phyloP scores from a whole-genome alignment of 2,797 vertebrate species.

The Enteromius paludinosus region DNA sequence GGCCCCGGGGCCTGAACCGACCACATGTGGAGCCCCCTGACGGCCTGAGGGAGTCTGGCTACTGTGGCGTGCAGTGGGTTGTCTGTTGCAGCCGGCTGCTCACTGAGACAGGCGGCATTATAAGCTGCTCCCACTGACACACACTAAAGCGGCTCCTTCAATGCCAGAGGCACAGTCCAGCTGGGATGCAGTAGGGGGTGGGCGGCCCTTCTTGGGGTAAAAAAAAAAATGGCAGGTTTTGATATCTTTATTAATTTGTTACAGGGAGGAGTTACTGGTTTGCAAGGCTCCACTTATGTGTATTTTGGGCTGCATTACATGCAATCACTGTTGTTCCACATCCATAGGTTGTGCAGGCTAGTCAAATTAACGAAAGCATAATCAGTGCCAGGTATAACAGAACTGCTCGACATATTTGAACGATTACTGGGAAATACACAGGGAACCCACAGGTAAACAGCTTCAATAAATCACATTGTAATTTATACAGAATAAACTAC shows the following conservation, averaged over 20 bases:
- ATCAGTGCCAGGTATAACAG: constrained; percentile 30
- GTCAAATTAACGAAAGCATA: constrained; percentile 10
- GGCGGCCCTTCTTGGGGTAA: constrained; percentile 65
- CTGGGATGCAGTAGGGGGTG: constrained; percentile 69
- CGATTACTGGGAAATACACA: constrained; percentile 69
- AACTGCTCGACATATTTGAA: constrained; percentile 73
- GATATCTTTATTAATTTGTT: constrained; percentile 71
- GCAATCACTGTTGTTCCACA: constrained; percentile 5
- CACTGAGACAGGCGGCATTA: constrained; percentile 68
- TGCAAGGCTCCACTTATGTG: background rate
- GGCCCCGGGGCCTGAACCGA: constrained; percentile 58
- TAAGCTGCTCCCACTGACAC: constrained; percentile 49
- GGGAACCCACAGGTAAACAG: constrained; percentile 51
- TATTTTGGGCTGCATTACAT: constrained; percentile 26
- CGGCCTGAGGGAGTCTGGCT: constrained; percentile 71
- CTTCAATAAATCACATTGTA: background rate
- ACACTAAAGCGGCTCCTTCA: constrained; percentile 5
- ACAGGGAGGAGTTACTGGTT: constrained; percentile 40
- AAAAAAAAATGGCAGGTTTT: constrained; percentile 60
- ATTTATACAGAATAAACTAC: background rate
- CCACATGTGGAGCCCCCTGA: constrained; percentile 70
- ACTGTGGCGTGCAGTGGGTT: constrained; percentile 37
- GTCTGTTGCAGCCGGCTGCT: constrained; percentile 73
- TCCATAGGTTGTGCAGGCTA: background rate
- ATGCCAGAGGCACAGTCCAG: constrained; percentile 68